Percentiles rank a stretch among this genome's conserved stretches.
These are phyloP conservation scores for Malacosoma neustria DNA, from an alignment of 2,888 invertebrate genomes.

Conservation along the genomic window DNA sequence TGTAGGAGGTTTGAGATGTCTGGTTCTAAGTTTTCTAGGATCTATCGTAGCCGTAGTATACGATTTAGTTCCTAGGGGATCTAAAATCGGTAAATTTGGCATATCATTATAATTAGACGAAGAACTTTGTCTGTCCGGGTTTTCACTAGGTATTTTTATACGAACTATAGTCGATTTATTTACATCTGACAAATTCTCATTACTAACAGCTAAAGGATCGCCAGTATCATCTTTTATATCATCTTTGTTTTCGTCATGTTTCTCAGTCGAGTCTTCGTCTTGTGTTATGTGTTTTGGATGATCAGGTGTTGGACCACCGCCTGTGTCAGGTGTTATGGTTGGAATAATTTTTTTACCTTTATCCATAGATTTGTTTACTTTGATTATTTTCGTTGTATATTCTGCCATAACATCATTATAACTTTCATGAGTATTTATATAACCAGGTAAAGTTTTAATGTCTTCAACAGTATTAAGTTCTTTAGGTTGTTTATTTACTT, in stretches of 20 bases:
- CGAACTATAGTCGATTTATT: not conserved
- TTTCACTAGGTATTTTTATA: not conserved
- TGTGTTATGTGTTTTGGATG: not conserved
- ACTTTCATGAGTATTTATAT: not conserved
- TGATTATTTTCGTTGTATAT: not conserved
- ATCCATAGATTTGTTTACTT: not conserved
- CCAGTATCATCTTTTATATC: not conserved
- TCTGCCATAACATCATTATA: not conserved
- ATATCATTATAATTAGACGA: not conserved
- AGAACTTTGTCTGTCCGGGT: not conserved
- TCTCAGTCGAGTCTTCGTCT: not conserved
- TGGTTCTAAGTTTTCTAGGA: constrained; percentile 28
- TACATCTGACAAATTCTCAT: not conserved
- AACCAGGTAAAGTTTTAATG: not conserved
- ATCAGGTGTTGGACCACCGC: not conserved
- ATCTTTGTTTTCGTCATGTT: not conserved
- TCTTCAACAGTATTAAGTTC: not conserved
- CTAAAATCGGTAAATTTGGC: not conserved
- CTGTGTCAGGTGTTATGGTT: not conserved
- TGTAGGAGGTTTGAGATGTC: constrained; percentile 26
- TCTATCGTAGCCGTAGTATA: constrained; percentile 29
- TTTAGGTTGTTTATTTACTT: not conserved
- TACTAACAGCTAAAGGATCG: not conserved
- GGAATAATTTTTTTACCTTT: not conserved
- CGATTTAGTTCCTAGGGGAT: not conserved